Evolutionary conservation across 2,888 invertebrate species (phyloP), one percentile per base, ranked within the genome.

Genomic region (Troides aeacus): DNA sequence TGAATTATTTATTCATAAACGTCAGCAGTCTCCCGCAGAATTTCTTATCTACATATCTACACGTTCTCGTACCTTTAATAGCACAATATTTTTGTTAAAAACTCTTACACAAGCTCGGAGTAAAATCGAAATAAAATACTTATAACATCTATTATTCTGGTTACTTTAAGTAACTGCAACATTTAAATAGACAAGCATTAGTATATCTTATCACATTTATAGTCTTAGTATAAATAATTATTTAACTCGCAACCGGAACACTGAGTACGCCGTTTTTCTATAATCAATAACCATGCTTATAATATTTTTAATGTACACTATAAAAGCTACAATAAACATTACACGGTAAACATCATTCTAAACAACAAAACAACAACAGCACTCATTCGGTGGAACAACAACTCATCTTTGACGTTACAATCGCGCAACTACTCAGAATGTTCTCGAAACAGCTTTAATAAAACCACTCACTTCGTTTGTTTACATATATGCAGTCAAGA

Each of bases 401-500:
- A 72, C 72, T 73, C 70, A 60, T 71, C 62, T 72, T 73, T 73
- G 72, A 72, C 74, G 64, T 71, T 71, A 69, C 72, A 66, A 70
- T 71, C 66, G 60, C 66, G 66, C 70, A 68, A 72, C 69, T 73
- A 72, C 69, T 73, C 68, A 62, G 71, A 71, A 72, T 69, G 66
- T 64, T 69, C 70, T 73, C 61, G 56, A 70, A 72, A 72, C 69
- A 72, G 70, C 64, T 56, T 30, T 62, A 71, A 73, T 72, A 72
- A 73, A 72, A 74, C 71, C 68, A 72, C 68, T 71, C 66, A 66
- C 56, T 66, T 68, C 58, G 66, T 74, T 72, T 74, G 71, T 74
- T 71, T 74, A 74, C 73, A 66, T 74, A 72, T 68, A 68, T 61
- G 61, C 70, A 71, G 72, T 76, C 72, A 74, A 76, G 75, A 67